A percentile compares a stretch with the other conserved stretches of the same genome.
Evolutionary conservation across 2,888 invertebrate genomes (phyloP).

Genomic region (Eupsilia transversa): DNA sequence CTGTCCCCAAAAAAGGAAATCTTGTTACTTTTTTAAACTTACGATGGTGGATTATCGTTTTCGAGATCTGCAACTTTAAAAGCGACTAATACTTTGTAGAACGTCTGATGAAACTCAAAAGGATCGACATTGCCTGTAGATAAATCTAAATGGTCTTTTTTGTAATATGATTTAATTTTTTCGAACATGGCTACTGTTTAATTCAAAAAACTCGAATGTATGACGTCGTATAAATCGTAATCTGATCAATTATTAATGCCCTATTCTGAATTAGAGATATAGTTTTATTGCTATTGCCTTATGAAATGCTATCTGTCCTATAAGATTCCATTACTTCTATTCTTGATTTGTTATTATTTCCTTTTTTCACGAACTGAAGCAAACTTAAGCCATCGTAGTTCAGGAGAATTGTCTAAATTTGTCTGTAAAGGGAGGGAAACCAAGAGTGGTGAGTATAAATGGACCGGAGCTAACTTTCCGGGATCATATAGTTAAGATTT

Average conservation of each 20-base stretch:
- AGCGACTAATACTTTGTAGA: slow-evolving; percentile 71
- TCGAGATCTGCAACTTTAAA: slow-evolving; percentile 76
- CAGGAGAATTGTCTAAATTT: not conserved
- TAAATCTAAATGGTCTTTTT: slow-evolving; percentile 75
- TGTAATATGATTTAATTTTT: slow-evolving; percentile 72
- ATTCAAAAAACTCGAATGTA: not conserved
- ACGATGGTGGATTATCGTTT: slow-evolving; percentile 52
- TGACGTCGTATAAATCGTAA: not conserved
- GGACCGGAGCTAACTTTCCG: too few relatives aligned
- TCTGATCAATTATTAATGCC: slow-evolving; percentile 15
- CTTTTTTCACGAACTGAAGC: not conserved
- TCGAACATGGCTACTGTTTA: slow-evolving; percentile 59
- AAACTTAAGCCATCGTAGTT: too few relatives aligned
- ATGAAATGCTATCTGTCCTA: not conserved
- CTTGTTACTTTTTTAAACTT: slow-evolving; percentile 19
- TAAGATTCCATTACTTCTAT: not conserved
- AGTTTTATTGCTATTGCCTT: slow-evolving; percentile 39
- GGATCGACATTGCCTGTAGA: slow-evolving; percentile 74
- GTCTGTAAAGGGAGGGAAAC: not conserved
- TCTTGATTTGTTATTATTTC: not conserved
- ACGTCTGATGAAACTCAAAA: slow-evolving; percentile 76
- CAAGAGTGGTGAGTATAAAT: not conserved
- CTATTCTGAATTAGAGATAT: slow-evolving; percentile 24
- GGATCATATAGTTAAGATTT: too few relatives aligned
- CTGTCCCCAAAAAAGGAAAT: not conserved